Percentiles rank a stretch among this genome's conserved stretches.
Evolutionary conservation across 2,888 invertebrate species (phyloP).

Genomic region (Perizoma flavofasciatum): DNA sequence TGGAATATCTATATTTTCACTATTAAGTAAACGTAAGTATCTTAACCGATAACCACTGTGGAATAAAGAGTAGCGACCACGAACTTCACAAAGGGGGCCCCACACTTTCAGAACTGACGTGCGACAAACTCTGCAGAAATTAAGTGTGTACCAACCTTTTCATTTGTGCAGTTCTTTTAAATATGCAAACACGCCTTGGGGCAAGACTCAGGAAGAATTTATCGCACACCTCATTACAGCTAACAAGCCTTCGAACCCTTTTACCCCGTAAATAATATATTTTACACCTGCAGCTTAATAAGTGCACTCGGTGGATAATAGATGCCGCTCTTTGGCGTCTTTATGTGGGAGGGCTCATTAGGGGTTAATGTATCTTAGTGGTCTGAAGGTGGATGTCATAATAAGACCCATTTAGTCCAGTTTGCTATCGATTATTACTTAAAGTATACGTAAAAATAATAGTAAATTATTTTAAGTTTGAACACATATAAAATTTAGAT

Average conservation of each 20-base stretch:
- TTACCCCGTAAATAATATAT: constrained; percentile 80
- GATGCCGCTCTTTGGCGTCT: constrained; percentile 3
- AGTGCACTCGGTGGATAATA: constrained; percentile 20
- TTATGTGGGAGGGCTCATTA: constrained; percentile 22
- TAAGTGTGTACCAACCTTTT: background rate
- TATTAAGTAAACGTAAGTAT: too few relatives aligned
- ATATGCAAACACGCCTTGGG: constrained; percentile 77
- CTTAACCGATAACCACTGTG: too few relatives aligned
- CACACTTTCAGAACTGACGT: too few relatives aligned
- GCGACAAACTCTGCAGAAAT: too few relatives aligned
- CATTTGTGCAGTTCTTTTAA: constrained; percentile 49
- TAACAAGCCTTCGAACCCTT: constrained; percentile 80
- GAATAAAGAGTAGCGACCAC: too few relatives aligned
- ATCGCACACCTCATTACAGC: constrained; percentile 80
- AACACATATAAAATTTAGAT: too few relatives aligned
- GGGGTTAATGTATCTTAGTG: constrained; percentile 1
- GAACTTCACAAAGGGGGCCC: too few relatives aligned
- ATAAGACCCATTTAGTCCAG: background rate
- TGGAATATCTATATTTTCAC: background rate
- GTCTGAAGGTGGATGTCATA: background rate
- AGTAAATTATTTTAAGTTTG: too few relatives aligned
- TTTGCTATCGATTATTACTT: too few relatives aligned
- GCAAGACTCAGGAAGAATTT: constrained; percentile 77
- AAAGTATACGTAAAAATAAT: too few relatives aligned
- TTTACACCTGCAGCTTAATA: constrained; percentile 71